phyloP scores from a whole-genome alignment of 2,888 invertebrate genomes.

The Thyatira batis region DNA sequence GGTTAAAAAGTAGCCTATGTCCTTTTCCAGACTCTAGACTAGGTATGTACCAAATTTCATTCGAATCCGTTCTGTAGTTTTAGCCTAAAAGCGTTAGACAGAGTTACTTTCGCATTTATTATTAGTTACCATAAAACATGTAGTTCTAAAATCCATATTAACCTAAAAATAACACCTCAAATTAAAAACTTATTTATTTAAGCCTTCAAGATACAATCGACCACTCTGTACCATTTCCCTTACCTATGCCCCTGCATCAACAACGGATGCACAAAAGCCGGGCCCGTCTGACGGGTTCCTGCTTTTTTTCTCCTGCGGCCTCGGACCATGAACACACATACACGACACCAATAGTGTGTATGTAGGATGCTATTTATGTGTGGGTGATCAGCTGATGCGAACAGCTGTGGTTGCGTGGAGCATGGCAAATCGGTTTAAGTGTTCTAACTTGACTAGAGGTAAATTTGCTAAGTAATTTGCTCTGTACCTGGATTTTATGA shows the following conservation, averaged over 20 bases:
- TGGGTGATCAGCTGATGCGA: conserved; percentile 67
- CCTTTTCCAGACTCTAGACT: too few species aligned
- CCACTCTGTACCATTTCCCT: conserved; percentile 17
- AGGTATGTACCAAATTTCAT: too few species aligned
- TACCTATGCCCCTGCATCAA: conserved; percentile 28
- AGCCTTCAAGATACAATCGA: too few species aligned
- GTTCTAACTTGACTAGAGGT: conserved; percentile 26
- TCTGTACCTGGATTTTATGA: background rate
- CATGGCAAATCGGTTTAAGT: conserved; percentile 50
- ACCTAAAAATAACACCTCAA: too few species aligned
- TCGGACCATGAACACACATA: conserved; percentile 37
- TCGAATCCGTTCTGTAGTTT: too few species aligned
- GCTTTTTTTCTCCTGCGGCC: conserved; percentile 57
- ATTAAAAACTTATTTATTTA: too few species aligned
- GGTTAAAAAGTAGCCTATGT: too few species aligned
- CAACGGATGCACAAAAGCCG: conserved; percentile 62
- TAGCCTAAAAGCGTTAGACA: too few species aligned
- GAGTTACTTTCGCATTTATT: too few species aligned
- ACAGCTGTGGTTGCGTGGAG: conserved; percentile 54
- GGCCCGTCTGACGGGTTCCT: conserved; percentile 62
- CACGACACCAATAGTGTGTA: conserved; percentile 20
- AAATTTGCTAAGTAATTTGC: background rate
- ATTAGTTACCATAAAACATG: too few species aligned
- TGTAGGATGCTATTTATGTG: conserved; percentile 29
- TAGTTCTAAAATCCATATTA: too few species aligned